phyloP scores from a whole-genome alignment of 1,140 invertebrate genomes.

The Scaptomyza pallida region DNA sequence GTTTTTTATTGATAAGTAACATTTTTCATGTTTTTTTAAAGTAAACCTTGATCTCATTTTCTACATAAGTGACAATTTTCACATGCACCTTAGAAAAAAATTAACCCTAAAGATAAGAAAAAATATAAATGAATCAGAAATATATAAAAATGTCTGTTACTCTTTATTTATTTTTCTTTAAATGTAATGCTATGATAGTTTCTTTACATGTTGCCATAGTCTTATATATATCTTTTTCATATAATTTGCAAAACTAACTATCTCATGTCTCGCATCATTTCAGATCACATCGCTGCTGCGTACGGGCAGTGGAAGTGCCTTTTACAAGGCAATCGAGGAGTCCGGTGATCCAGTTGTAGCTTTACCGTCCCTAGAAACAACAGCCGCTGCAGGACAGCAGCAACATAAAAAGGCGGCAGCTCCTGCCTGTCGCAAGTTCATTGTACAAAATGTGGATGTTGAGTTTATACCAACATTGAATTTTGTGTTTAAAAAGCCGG shows the following conservation, averaged over 20 bases:
- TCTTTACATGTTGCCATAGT: background rate
- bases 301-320: constrained; percentile 60
- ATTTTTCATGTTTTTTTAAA: no score
- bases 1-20: no score
- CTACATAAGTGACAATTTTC: background rate
- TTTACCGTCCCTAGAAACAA: constrained; percentile 6
- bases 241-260: constrained; percentile 1
- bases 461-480: constrained; percentile 76
- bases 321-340: constrained; percentile 64
- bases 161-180: no score
- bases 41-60: no score
- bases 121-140: no score
- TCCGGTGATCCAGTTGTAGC: constrained; percentile 36
- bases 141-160: no score
- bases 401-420: constrained; percentile 5
- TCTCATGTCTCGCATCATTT: constrained; percentile 20
- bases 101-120: no score
- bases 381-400: constrained; percentile 24
- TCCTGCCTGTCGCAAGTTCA: background rate
- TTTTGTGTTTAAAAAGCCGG: constrained; percentile 55
- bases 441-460: constrained; percentile 55
- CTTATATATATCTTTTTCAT: background rate
- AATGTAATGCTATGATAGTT: no score
- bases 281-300: constrained; percentile 78
- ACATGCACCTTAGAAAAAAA: background rate